Evolutionary conservation across 2,797 vertebrate species (phyloP).

Genomic region (Sylvia borin): DNA sequence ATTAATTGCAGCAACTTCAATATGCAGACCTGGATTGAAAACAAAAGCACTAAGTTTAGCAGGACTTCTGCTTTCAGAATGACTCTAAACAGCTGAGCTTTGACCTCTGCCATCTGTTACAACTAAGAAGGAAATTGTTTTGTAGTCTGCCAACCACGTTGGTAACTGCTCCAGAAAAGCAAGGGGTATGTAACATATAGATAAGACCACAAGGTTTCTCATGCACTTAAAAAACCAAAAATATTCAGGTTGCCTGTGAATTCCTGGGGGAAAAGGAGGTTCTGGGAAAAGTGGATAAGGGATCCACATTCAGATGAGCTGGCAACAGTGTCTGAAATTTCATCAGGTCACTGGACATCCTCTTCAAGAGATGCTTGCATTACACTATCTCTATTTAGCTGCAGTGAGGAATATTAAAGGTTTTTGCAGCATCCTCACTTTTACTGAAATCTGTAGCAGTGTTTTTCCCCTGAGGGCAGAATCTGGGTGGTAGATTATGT

Average conservation of each 20-base stretch:
- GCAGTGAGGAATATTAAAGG: not conserved
- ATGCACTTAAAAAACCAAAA: not conserved
- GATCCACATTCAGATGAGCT: not conserved
- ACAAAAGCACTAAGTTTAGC: not conserved
- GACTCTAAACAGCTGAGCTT: not conserved
- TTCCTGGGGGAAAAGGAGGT: not conserved
- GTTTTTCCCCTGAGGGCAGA: not conserved
- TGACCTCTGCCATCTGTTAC: not conserved
- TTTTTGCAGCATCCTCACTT: not conserved
- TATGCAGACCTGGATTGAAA: not conserved
- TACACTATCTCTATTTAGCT: not conserved
- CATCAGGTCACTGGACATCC: not conserved
- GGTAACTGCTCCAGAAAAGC: not conserved
- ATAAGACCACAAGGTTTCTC: not conserved
- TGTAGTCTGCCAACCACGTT: not conserved
- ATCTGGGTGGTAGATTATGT: not conserved
- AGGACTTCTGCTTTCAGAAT: not conserved
- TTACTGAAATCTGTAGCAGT: not conserved
- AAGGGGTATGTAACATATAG: not conserved
- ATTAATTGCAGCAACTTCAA: not conserved
- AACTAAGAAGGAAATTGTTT: constrained; percentile 15
- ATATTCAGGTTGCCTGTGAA: not conserved
- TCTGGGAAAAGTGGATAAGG: not conserved
- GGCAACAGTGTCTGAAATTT: not conserved
- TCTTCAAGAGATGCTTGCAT: not conserved